These are phyloP conservation scores for Phragmatobia fuliginosa DNA, from an alignment of 2,888 invertebrate genomes.

Conservation along the genomic window DNA sequence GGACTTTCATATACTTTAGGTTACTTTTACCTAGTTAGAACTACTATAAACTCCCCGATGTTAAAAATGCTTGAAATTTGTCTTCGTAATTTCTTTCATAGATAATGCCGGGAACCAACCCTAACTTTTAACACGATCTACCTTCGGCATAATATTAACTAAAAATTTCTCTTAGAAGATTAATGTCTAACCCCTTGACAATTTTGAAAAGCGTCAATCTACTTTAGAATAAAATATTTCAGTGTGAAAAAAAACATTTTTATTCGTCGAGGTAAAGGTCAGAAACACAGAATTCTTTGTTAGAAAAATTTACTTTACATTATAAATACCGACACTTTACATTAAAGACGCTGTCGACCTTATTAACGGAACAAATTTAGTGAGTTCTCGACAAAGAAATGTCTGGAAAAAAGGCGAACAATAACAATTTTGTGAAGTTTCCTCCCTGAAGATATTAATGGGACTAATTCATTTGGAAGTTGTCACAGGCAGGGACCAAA, in stretches of 20 bases:
- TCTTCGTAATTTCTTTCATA: too few relatives aligned
- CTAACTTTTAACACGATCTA: too few relatives aligned
- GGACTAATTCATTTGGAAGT: constrained; percentile 30
- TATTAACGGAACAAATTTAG: constrained; percentile 14
- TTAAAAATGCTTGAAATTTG: too few relatives aligned
- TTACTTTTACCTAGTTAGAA: too few relatives aligned
- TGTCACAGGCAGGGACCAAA: constrained; percentile 23
- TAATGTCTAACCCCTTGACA: background rate
- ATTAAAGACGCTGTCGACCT: background rate
- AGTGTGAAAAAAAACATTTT: background rate
- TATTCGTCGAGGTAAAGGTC: background rate
- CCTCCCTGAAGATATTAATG: constrained; percentile 33
- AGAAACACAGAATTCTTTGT: background rate
- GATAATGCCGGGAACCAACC: too few relatives aligned
- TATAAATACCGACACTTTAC: background rate
- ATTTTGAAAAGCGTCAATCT: background rate
- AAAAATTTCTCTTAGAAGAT: background rate
- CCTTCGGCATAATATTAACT: background rate
- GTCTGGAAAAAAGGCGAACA: constrained; percentile 15
- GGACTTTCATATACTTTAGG: too few relatives aligned
- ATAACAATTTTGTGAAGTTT: constrained; percentile 22
- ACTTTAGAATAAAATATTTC: background rate
- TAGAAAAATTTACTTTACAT: background rate
- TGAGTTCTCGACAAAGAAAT: constrained; percentile 1
- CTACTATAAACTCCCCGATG: too few relatives aligned